These are phyloP conservation scores for Stegana nigrithorax DNA, from an alignment of 2,888 invertebrate genomes.

Conservation along the genomic window DNA sequence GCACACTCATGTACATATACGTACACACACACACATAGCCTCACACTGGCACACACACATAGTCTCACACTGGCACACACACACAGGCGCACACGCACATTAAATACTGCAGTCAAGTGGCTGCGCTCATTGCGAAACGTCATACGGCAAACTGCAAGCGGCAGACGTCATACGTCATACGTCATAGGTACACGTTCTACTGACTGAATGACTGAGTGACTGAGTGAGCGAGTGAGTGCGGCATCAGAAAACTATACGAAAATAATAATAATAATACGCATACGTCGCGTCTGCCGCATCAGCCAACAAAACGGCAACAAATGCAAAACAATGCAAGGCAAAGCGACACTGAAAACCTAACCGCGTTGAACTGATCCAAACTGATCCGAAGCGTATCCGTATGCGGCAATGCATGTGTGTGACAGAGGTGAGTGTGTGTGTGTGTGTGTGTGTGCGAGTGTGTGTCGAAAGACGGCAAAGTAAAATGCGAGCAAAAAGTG, in stretches of 20 bases:
- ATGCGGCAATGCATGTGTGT: neutral
- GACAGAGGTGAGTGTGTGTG: neutral
- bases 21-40: neutral
- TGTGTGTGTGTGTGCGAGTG: neutral
- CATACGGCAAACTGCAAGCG: no score
- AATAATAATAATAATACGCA: constrained; percentile 19
- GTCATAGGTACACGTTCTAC: no score
- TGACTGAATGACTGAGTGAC: no score
- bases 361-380: no score
- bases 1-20: neutral
- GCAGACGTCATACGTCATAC: no score
- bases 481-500: neutral
- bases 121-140: neutral
- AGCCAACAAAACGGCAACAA: neutral
- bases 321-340: neutral
- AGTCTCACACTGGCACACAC: neutral
- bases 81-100: neutral
- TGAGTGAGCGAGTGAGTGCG: no score
- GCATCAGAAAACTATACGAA: constrained; percentile 18
- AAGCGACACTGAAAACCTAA: no score
- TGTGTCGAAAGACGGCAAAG: neutral
- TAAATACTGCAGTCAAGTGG: neutral
- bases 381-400: no score
- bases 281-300: neutral
- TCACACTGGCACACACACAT: neutral